Evolutionary conservation across 2,113 vertebrate genomes (phyloP).

Genomic region (Psammodynastes pulverulentus): DNA sequence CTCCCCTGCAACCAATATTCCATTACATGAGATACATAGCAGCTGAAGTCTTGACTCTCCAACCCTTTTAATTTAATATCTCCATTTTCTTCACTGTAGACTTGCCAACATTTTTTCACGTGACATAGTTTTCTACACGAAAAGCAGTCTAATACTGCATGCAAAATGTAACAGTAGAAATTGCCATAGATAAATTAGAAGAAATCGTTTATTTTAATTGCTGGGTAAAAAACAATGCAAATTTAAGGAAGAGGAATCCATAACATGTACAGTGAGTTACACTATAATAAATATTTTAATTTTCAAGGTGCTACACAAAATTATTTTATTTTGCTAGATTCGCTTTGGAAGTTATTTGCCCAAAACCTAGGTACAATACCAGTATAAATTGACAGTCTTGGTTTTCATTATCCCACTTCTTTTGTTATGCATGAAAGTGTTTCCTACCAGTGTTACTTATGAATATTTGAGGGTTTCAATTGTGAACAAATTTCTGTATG

Average conservation of each 20-base stretch:
- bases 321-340: not conserved
- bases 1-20: not conserved
- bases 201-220: not conserved
- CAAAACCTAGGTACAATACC: not conserved
- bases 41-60: slow-evolving; percentile 19
- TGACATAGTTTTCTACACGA: not conserved
- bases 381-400: not conserved
- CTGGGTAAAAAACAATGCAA: not conserved
- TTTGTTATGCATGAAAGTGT: not conserved
- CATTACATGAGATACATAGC: slow-evolving; percentile 11
- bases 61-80: slow-evolving; percentile 19
- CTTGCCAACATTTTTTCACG: not conserved
- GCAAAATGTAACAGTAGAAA: not conserved
- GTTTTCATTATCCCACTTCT: not conserved
- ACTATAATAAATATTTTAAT: not conserved
- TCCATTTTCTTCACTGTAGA: not conserved
- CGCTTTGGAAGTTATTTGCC: not conserved
- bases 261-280: not conserved
- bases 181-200: not conserved
- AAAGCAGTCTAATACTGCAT: not conserved
- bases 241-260: not conserved
- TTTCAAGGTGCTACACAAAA: not conserved
- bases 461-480: not conserved
- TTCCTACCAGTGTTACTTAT: not conserved
- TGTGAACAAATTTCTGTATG: not conserved